Evolutionary conservation across 92 coral and sea anemone species (phyloP).

Genomic region (Plumapathes pennacea): DNA sequence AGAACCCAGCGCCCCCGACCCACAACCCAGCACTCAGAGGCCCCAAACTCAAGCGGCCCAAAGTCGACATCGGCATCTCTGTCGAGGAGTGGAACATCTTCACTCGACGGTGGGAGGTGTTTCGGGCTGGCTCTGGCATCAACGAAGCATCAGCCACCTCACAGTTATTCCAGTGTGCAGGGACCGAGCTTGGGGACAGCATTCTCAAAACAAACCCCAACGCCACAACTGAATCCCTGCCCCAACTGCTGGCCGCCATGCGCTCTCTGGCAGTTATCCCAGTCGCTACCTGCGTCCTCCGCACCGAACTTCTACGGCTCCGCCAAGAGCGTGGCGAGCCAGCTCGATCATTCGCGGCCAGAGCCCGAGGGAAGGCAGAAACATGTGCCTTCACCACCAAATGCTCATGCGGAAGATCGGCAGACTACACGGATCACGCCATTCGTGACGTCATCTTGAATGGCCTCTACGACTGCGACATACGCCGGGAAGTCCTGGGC

Average conservation of each 20-base stretch:
- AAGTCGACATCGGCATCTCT: constrained; percentile 48
- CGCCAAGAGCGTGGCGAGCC: constrained; percentile 52
- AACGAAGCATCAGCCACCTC: constrained; percentile 38
- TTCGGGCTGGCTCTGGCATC: constrained; percentile 48
- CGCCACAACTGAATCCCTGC: constrained; percentile 16
- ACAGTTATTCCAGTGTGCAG: constrained; percentile 56
- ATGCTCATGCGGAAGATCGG: constrained; percentile 36
- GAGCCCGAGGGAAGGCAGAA: constrained; percentile 61
- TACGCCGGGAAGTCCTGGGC: constrained; percentile 55
- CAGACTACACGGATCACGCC: constrained; percentile 51
- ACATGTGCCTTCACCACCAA: constrained; percentile 43
- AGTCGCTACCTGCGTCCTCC: constrained; percentile 59
- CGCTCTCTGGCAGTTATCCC: constrained; percentile 61
- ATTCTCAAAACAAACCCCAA: constrained; percentile 44
- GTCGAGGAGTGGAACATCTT: constrained; percentile 60
- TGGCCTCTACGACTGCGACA: constrained; percentile 45
- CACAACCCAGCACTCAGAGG: constrained; percentile 34
- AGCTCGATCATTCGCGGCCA: constrained; percentile 56
- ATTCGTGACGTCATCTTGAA: constrained; percentile 47
- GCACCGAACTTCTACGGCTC: constrained; percentile 51
- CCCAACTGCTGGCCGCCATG: constrained; percentile 52
- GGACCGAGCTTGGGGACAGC: constrained; percentile 52
- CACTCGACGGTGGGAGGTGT: constrained; percentile 61
- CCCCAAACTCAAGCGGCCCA: constrained; percentile 64
- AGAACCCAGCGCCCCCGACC: constrained; percentile 16